phyloP scores from a whole-genome alignment of 2,113 vertebrate genomes.

The Neotragus moschatus region DNA sequence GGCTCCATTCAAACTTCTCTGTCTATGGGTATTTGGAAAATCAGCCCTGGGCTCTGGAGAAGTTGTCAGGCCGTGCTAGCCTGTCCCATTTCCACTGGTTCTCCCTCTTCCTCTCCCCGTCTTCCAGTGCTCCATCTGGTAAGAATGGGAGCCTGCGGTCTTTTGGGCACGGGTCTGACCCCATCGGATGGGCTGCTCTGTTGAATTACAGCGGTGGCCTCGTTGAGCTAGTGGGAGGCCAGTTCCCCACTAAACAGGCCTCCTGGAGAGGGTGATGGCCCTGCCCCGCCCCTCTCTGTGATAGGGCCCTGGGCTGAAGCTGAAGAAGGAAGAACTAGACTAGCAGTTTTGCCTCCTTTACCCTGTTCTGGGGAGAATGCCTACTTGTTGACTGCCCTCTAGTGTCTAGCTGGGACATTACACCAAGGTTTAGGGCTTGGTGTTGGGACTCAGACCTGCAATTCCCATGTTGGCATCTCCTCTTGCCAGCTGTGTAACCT shows the following conservation, averaged over 20 bases:
- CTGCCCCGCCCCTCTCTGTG: neutral
- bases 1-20: neutral
- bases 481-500: neutral
- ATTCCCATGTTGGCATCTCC: neutral
- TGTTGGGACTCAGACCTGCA: neutral
- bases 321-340: neutral
- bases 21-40: neutral
- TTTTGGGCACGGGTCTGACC: neutral
- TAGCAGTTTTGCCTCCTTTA: fast-evolving
- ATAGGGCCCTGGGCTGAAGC: neutral
- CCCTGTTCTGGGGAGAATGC: neutral
- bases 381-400: conserved; percentile 42
- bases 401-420: neutral
- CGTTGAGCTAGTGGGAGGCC: neutral
- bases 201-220: neutral
- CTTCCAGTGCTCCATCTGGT: neutral
- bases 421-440: neutral
- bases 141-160: neutral
- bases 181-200: neutral
- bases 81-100: neutral
- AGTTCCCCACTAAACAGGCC: neutral
- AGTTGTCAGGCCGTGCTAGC: neutral
- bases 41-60: neutral
- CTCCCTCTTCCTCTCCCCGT: neutral
- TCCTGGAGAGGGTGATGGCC: neutral